Conservation (phyloP, 2,113 vertebrate species). For the Carlito syrichta region DNA sequence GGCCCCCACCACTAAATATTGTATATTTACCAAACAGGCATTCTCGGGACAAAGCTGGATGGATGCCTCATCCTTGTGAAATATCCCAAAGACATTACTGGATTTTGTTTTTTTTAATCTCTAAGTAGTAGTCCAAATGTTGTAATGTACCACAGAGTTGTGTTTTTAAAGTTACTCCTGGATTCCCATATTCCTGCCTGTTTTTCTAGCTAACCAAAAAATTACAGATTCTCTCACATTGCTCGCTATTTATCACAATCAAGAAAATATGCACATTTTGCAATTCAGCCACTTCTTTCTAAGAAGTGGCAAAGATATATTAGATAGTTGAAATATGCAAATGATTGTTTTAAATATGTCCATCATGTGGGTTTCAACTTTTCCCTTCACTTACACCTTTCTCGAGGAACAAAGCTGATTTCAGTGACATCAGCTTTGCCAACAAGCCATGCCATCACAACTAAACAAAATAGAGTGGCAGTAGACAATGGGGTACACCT, state of each 20-base stretch:
- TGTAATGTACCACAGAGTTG: background rate
- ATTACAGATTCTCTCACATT: background rate
- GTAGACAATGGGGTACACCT: background rate
- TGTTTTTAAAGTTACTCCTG: background rate
- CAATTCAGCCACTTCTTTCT: background rate
- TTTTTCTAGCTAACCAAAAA: slow-evolving; percentile 9
- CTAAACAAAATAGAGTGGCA: background rate
- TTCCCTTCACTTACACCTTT: background rate
- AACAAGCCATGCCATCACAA: background rate
- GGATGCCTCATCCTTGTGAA: background rate
- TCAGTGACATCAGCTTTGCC: background rate
- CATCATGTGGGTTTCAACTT: background rate
- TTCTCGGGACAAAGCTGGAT: background rate
- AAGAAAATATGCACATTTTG: slow-evolving; percentile 7
- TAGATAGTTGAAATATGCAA: background rate
- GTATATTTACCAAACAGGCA: background rate
- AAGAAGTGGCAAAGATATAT: background rate
- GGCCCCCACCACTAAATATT: background rate
- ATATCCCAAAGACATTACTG: background rate
- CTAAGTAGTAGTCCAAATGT: background rate
- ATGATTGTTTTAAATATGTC: background rate
- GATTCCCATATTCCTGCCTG: background rate
- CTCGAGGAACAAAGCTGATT: background rate
- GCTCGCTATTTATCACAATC: background rate
- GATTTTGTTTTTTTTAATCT: background rate